phyloP scores from a whole-genome alignment of 1,140 invertebrate genomes.

The Plutomurus gul region DNA sequence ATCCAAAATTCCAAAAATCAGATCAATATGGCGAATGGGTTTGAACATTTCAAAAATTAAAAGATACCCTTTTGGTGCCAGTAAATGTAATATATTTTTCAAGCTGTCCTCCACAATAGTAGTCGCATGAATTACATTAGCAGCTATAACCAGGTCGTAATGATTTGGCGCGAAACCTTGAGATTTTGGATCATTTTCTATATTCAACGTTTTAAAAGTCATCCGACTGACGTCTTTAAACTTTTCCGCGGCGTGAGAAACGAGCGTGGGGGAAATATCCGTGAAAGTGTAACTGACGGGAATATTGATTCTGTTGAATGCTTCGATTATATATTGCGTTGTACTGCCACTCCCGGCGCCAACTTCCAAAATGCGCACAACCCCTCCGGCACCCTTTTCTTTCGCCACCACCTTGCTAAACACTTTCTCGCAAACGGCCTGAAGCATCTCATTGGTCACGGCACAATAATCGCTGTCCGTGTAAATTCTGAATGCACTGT shows the following conservation, averaged over 20 bases:
- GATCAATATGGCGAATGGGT: background rate
- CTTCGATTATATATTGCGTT: background rate
- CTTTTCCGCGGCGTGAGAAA: slow-evolving; percentile 7
- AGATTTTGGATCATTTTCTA: slow-evolving; percentile 39
- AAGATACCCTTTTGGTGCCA: background rate
- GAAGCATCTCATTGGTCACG: background rate
- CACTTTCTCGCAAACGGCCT: background rate
- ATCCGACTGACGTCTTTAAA: background rate
- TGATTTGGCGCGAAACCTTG: slow-evolving; percentile 38
- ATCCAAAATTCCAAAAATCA: background rate
- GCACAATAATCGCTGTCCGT: slow-evolving; percentile 17
- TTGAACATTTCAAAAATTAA: background rate
- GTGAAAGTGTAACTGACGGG: slow-evolving; percentile 37
- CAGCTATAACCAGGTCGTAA: slow-evolving; percentile 37
- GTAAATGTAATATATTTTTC: background rate
- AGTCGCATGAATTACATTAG: background rate
- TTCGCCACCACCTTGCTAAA: background rate
- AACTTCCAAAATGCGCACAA: slow-evolving; percentile 36
- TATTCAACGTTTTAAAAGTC: slow-evolving; percentile 37
- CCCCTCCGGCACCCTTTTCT: background rate
- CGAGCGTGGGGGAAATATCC: slow-evolving; percentile 38
- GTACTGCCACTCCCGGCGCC: slow-evolving; percentile 36
- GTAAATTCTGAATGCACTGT: background rate
- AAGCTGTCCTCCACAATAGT: background rate
- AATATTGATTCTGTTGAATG: background rate